Percentiles rank a stretch among this genome's conserved stretches.
These are phyloP conservation scores for Parnassius glacialis DNA, from an alignment of 2,888 invertebrate genomes.

Conservation along the genomic window DNA sequence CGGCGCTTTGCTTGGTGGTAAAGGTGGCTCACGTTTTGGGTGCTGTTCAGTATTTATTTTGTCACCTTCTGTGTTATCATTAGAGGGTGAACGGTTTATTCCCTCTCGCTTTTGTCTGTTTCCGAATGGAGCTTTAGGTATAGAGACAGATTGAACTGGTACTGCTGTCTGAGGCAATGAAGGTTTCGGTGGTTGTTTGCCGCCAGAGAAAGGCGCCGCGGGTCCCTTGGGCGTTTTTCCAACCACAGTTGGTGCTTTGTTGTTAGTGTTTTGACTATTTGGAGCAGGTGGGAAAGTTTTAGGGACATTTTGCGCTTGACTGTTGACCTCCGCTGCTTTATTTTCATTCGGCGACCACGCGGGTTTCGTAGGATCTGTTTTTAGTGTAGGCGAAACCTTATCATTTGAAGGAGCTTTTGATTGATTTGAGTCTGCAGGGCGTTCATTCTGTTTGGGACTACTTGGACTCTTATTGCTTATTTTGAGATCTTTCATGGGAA, in stretches of 20 bases:
- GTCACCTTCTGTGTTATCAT: constrained; percentile 50
- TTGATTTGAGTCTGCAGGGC: constrained; percentile 41
- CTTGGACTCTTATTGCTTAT: constrained; percentile 56
- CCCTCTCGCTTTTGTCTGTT: constrained; percentile 73
- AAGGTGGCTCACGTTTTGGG: constrained; percentile 60
- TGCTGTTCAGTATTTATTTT: constrained; percentile 47
- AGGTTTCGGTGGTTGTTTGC: constrained; percentile 67
- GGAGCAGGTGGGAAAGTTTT: constrained; percentile 56
- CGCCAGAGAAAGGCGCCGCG: constrained; percentile 70
- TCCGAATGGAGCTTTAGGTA: constrained; percentile 71
- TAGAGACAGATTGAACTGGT: constrained; percentile 65
- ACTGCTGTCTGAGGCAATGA: constrained; percentile 69
- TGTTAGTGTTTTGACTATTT: constrained; percentile 45
- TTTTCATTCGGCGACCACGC: constrained; percentile 54
- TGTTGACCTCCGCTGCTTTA: constrained; percentile 37
- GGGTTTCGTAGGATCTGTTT: constrained; percentile 58
- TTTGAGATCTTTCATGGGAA: constrained; percentile 72
- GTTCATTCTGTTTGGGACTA: constrained; percentile 64
- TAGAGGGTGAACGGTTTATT: constrained; percentile 63
- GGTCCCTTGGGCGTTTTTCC: constrained; percentile 65
- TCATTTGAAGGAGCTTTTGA: constrained; percentile 49
- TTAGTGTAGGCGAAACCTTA: constrained; percentile 49
- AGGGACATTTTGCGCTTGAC: constrained; percentile 28
- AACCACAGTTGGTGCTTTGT: constrained; percentile 53
- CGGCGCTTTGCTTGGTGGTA: constrained; percentile 70